These are phyloP conservation scores for cattle (Bos taurus) DNA, from an alignment of 2,113 vertebrate genomes.

Conservation along the genomic window ARS-UCD2.0 NC_037330.1:22180001-22180500, in stretches of 20 bases:
- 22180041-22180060: background rate
- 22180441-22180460: background rate
- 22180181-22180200: background rate
- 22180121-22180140: background rate
- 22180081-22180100: background rate
- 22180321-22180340: background rate
- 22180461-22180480: background rate
- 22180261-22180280: background rate
- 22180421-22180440: background rate
- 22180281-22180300: background rate
- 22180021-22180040: background rate
- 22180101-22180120: background rate
- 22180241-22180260: background rate
- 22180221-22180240: background rate
- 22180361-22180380: background rate
- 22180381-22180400: background rate
- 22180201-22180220: background rate
- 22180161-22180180: background rate
- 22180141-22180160: background rate
- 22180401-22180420: background rate
- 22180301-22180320: background rate
- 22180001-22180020: background rate
- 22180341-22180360: background rate
- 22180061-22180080: background rate
- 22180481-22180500: background rate